Base-by-base conservation (phyloP, 2,113 vertebrate species). In the Phrynocephalus versicolor region DNA sequence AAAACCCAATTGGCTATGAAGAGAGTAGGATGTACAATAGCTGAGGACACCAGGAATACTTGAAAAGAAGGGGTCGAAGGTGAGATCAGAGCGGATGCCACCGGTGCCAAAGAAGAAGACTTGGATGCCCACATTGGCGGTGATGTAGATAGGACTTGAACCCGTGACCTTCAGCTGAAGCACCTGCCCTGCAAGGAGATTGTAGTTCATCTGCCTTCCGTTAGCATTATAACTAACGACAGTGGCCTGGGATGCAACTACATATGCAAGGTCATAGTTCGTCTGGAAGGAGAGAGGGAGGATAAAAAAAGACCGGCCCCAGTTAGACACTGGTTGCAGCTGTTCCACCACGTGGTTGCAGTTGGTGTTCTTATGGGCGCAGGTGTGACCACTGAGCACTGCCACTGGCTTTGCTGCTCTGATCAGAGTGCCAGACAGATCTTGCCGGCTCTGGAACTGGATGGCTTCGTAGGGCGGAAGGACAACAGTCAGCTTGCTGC, bases 281-380 rank as follows among this genome's bases (percentile, higher is more conserved):
- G 1, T 83, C 89, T 97, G 95, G 57, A 94, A 93, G 62, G 73
- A 64, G 57, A 97, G 76, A 0, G 95, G 77, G 16, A 95, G 92
- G 2, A 97, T 93, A 9, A 96, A 70, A 4, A 96, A 97, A 5
- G 16, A 91, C 8, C 83, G 93, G 39, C 96, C 97, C 97, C 97
- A 97, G 19, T 70, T 88, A 1, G 88, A 92, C 0, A 95, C 95
- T 7, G 97, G 97, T 27, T 95, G 87, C 35, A 98, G 93, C 87
- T 97, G 97, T 82, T 98, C 97, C n/a, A 92, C 94, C 14, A 97
- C 96, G 2, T 96, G 95, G 88, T 97, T 95, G 81, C 97, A 97
- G 37, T 70, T 93, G 3, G 95, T 88, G 64, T 97, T 95, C 25
- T 60, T 93, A 88, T 87, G 89, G 30, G 91, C 95, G 83, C 97